Base-by-base conservation (phyloP, 2,113 vertebrate genomes). In the Tachysurus fulvidraco region DNA sequence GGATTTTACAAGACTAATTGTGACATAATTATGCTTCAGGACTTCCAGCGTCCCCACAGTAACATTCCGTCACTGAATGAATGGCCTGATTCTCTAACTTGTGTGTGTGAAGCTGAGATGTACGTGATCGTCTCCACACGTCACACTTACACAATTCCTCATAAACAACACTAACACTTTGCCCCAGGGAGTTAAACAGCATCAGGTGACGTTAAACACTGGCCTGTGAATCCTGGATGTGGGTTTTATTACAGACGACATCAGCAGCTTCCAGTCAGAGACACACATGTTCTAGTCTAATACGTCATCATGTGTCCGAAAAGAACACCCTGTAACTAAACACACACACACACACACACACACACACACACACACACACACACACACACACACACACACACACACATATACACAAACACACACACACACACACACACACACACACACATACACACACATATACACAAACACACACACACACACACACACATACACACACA, bases 51-150 rank as follows among this genome's bases (percentile, higher is more conserved):
- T 50, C 28, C 25, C 25, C n/a, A 28, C 50, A 78, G 19, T 54
- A n/a, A 54, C 50, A 54, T 78, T 78, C 74, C 74, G 28, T n/a
- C 74, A 30, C 74, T 52, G 25, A 78, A 78, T 54, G 50, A 55
- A 78, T 78, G 1, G 25, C 50, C 54, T 50, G 50, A 78, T 78
- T 78, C 74, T 78, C 25, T 50, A 52, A 2, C 5, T 16, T n/a
- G 14, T 52, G 19, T 4, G 14, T 17, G 36, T 76, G 74, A 54
- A 78, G 50, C 23, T 10, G 50, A 9, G 50, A 17, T 54, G 13
- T 16, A 14, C 2, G 25, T 54, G 25, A n/a, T 77, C 46, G 25
- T 28, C 50, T 77, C 71, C 74, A 28, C n/a, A 54, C 25, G 50
- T 78, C 74, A 78, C 25, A 30, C 46, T 28, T 28, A 78, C n/a